A percentile compares a stretch with the other conserved stretches of the same genome.
These are phyloP conservation scores for Phaethornis superciliosus DNA, from an alignment of 2,113 vertebrate genomes.

Conservation along the genomic window DNA sequence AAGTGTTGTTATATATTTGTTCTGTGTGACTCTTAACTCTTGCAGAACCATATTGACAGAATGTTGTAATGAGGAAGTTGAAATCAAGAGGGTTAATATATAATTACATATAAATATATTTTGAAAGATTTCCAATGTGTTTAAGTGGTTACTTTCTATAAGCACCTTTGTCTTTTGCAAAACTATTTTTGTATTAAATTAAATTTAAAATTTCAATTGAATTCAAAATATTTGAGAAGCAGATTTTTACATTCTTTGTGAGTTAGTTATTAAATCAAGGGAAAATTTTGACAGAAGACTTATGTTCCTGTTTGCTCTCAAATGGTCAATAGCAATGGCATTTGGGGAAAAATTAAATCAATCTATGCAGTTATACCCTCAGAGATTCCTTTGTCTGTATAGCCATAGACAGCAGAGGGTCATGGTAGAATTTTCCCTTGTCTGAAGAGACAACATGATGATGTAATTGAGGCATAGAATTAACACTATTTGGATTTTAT, in stretches of 20 bases:
- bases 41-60: background rate
- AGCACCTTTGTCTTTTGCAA: background rate
- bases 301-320: background rate
- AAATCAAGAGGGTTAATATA: background rate
- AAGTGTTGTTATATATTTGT: background rate
- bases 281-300: background rate
- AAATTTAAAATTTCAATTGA: background rate
- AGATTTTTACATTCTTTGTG: background rate
- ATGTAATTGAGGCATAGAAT: background rate
- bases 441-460: background rate
- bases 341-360: background rate
- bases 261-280: background rate
- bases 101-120: background rate
- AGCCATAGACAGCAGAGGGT: background rate
- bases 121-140: background rate
- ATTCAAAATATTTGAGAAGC: background rate
- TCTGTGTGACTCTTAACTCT: background rate
- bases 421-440: background rate
- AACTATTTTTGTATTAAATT: background rate
- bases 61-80: background rate
- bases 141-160: background rate
- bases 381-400: background rate
- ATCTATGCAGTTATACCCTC: background rate
- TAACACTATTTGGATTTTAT: background rate
- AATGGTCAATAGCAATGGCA: background rate